Conservation (phyloP, 2,113 vertebrate genomes). For the Syrrhaptes paradoxus region DNA sequence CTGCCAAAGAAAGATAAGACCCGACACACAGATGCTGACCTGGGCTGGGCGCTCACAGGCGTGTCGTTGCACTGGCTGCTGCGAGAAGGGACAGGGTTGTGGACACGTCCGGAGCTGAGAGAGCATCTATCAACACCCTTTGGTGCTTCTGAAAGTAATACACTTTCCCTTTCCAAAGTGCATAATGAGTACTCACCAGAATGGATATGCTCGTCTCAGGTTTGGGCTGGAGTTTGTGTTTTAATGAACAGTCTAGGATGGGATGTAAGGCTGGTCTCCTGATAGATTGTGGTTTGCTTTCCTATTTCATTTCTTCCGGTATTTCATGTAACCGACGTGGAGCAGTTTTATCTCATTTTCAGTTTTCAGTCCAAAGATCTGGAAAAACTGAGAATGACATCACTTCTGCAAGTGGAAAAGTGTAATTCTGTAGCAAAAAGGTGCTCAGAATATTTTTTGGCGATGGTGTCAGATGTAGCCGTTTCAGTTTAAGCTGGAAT, state of each 20-base stretch:
- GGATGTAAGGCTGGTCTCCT: background rate
- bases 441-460: background rate
- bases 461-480: background rate
- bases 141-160: background rate
- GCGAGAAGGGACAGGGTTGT: background rate
- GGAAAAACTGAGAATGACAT: background rate
- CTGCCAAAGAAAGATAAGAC: accelerated
- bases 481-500: background rate
- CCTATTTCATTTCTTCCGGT: background rate
- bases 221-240: background rate
- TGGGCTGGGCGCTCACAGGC: background rate
- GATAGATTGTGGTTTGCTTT: background rate
- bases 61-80: background rate
- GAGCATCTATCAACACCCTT: background rate
- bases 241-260: background rate
- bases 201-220: background rate
- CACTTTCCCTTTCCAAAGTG: background rate
- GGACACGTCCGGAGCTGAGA: accelerated
- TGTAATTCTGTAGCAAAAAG: background rate
- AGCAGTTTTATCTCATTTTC: background rate
- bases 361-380: background rate
- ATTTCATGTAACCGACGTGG: background rate
- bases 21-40: no score
- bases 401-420: background rate
- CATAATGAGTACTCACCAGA: background rate